Evolutionary conservation across 2,797 vertebrate species (phyloP).

Genomic region (Ptychobarbus kaznakovi): DNA sequence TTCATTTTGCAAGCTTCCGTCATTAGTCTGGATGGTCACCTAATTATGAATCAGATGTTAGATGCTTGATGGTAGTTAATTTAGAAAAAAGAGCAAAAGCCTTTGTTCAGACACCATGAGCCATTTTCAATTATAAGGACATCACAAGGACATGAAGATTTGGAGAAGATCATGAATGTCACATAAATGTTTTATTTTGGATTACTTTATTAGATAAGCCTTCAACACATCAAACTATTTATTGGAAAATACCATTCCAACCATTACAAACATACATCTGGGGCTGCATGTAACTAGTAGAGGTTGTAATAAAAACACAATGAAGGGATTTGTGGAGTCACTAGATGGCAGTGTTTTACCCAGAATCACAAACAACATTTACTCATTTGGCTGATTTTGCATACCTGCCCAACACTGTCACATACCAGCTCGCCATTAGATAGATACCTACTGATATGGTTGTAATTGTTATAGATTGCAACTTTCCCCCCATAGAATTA

Average conservation of each 20-base stretch:
- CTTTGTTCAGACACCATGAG: neutral
- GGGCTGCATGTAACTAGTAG: neutral
- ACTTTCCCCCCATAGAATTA: neutral
- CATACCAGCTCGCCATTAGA: slow-evolving; percentile 60
- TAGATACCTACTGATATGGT: slow-evolving; percentile 42
- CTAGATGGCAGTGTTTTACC: slow-evolving; percentile 90
- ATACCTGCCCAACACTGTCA: slow-evolving; percentile 45
- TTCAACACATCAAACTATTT: neutral
- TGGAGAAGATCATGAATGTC: neutral
- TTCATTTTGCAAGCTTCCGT: slow-evolving; percentile 66
- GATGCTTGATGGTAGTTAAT: slow-evolving; percentile 50
- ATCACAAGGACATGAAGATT: neutral
- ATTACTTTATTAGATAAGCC: neutral
- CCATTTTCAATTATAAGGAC: neutral
- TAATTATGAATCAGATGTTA: slow-evolving; percentile 64
- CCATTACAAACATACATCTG: neutral
- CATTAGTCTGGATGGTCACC: slow-evolving; percentile 65
- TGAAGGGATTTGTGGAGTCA: slow-evolving; percentile 67
- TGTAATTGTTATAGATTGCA: slow-evolving; percentile 42
- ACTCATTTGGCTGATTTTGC: slow-evolving; percentile 66
- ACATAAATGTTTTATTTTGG: neutral
- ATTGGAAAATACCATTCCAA: neutral
- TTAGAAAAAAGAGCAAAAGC: neutral
- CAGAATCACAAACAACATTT: slow-evolving; percentile 67
- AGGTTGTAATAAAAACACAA: neutral